Evolutionary conservation across 2,797 vertebrate species (phyloP), one percentile per base, ranked within the genome.

Genomic region (Telmatherina bonti): DNA sequence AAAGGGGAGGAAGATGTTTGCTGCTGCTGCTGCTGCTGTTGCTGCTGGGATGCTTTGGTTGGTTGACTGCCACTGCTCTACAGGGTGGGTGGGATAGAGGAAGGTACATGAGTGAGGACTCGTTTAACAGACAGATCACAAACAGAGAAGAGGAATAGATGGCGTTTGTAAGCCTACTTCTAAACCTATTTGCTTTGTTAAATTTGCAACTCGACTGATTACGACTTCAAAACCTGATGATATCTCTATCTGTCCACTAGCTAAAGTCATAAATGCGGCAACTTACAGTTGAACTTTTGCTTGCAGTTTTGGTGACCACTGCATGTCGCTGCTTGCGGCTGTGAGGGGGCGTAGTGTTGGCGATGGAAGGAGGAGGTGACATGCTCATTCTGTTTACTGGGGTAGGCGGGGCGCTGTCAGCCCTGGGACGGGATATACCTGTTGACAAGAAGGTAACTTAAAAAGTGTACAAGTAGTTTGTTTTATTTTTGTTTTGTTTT

Each of bases 381-480:
- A 98, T 97, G 92, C 95, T 99, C 88, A 97, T 92, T 88, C 96
- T 95, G 81, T 97, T 98, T 53, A 98, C 97, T 0, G 97, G 97
- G 0, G 96, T 98, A 79, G 97, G 96, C 0, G 97, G 97, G 36
- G 97, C 96, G 2, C 97, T 99, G 77, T 99, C 97, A 11, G 96
- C 94, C 52, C 96, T 92, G 36, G 97, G 97, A 6, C 97, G 95
- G 22, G 97, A 98, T 88, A 98, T 98, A 81, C 97, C 97, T 97
- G 88, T 55, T 3, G 58, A 79, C 7, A 70, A 57, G 38, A 70
- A 70, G 33, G 8, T 9, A 13, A 45, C 49, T 74, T 82, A 13
- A 85, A 45, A 31, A 3, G 1, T 2, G 6, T 5, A 49, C 20
- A 22, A 18, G 5, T 18, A 22, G 5, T 3, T 12, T 3, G 20